Conservation (phyloP, 1,140 invertebrate species). For the Drosophila parvula region DNA sequence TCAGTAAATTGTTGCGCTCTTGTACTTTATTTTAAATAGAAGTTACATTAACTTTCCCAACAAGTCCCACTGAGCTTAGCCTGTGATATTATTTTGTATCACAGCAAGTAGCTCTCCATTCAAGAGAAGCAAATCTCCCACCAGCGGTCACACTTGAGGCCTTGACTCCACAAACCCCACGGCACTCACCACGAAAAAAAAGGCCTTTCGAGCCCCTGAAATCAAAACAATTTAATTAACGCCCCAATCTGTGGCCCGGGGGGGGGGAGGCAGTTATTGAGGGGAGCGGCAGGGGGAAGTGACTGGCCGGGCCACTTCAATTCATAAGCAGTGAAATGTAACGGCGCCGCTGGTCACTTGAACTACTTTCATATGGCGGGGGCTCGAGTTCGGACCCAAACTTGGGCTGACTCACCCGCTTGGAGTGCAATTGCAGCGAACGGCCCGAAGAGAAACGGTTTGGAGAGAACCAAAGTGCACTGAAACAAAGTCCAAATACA, state of each 20-base stretch:
- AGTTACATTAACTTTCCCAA: neutral
- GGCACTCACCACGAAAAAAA: conserved; percentile 23
- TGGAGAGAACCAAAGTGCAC: conserved; percentile 4
- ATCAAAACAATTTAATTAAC: conserved; percentile 77
- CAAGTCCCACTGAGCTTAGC: neutral
- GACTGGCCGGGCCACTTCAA: conserved; percentile 43
- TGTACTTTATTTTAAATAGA: neutral
- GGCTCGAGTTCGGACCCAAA: conserved; percentile 17
- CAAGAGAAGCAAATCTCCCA: neutral
- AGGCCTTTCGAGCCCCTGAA: conserved; percentile 29
- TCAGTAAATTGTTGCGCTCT: too few species aligned
- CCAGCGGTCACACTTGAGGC: neutral
- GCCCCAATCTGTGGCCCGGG: conserved; percentile 33
- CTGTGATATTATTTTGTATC: neutral
- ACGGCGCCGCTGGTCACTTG: conserved; percentile 74
- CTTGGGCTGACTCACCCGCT: conserved; percentile 14
- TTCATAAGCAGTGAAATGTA: conserved; percentile 72
- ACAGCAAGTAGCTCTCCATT: neutral
- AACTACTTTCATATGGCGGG: conserved; percentile 66
- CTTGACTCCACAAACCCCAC: neutral
- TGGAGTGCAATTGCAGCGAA: conserved; percentile 13
- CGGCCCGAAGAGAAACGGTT: conserved; percentile 7
- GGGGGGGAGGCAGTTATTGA: neutral
- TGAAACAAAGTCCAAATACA: neutral
- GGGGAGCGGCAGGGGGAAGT: conserved; percentile 3